Evolutionary conservation across 2,888 invertebrate species (phyloP).

Genomic region (Caenorhabditis becei): DNA sequence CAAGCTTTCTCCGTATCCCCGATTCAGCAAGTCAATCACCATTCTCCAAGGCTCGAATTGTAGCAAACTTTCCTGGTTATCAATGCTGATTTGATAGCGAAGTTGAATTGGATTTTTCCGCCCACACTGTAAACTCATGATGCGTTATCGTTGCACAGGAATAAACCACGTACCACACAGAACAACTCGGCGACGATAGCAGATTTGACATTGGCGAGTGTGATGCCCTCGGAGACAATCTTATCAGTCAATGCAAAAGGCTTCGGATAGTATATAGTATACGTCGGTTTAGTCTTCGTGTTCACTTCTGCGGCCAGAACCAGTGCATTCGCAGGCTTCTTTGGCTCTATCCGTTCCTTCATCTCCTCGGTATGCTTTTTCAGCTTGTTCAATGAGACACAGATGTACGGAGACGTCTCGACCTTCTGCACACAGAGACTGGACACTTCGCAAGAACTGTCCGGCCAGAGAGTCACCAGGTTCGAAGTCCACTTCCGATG

Average conservation of each 20-base stretch:
- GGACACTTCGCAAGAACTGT: slow-evolving; percentile 49
- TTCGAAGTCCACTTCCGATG: slow-evolving; percentile 64
- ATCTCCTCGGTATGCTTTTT: slow-evolving; percentile 28
- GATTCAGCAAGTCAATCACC: slow-evolving; percentile 57
- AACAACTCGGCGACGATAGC: slow-evolving; percentile 72
- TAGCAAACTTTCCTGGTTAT: not conserved
- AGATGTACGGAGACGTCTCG: slow-evolving; percentile 39
- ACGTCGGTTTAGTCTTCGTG: slow-evolving; percentile 34
- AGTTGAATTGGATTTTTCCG: slow-evolving; percentile 63
- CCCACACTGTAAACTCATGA: slow-evolving; percentile 64
- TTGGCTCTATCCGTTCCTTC: not conserved
- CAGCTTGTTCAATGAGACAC: slow-evolving; percentile 52
- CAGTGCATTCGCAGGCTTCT: not conserved
- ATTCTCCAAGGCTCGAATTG: slow-evolving; percentile 64
- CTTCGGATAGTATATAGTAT: slow-evolving; percentile 43
- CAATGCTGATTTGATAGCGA: slow-evolving; percentile 50
- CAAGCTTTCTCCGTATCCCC: slow-evolving; percentile 69
- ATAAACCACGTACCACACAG: slow-evolving; percentile 61
- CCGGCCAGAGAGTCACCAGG: slow-evolving; percentile 49
- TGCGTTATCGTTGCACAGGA: not conserved
- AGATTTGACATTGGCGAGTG: slow-evolving; percentile 54
- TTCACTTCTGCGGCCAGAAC: slow-evolving; percentile 13
- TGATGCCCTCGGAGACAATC: slow-evolving; percentile 64
- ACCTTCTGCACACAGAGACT: slow-evolving; percentile 32
- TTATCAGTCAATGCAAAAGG: slow-evolving; percentile 59